Evolutionary conservation across 1,140 invertebrate species (phyloP).

Genomic region (Periplaneta americana): DNA sequence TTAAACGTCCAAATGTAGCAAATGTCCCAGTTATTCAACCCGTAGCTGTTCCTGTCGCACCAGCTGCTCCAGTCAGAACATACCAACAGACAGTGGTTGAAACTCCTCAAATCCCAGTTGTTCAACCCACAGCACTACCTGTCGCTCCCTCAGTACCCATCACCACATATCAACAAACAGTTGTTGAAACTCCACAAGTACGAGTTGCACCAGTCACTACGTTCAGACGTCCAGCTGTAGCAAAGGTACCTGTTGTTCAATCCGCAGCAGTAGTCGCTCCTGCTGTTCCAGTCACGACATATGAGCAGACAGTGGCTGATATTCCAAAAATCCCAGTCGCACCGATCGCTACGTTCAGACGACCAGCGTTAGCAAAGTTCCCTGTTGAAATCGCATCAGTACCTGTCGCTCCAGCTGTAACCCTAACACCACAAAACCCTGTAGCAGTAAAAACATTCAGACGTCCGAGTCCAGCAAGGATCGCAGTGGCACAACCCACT

Average conservation of each 20-base stretch:
- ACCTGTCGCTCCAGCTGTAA: background rate
- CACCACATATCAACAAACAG: background rate
- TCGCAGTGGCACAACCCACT: too few relatives aligned
- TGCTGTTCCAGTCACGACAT: background rate
- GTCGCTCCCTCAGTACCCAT: background rate
- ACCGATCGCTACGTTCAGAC: background rate
- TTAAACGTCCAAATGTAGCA: background rate
- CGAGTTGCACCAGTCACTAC: background rate
- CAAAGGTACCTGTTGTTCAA: background rate
- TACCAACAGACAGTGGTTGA: background rate
- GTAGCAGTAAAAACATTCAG: too few relatives aligned
- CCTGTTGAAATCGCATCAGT: background rate
- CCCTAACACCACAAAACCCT: too few relatives aligned
- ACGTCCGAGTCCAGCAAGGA: too few relatives aligned
- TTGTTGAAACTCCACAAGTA: background rate
- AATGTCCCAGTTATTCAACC: background rate
- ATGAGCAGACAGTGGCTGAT: background rate
- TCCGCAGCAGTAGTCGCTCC: background rate
- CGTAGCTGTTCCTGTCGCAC: background rate
- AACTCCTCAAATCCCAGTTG: background rate
- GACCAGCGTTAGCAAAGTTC: background rate
- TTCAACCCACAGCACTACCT: background rate
- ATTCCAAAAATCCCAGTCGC: background rate
- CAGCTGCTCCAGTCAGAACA: background rate
- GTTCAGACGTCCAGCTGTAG: background rate